Base-by-base conservation (phyloP, 2,888 invertebrate genomes). In the Panzeria rudis region DNA sequence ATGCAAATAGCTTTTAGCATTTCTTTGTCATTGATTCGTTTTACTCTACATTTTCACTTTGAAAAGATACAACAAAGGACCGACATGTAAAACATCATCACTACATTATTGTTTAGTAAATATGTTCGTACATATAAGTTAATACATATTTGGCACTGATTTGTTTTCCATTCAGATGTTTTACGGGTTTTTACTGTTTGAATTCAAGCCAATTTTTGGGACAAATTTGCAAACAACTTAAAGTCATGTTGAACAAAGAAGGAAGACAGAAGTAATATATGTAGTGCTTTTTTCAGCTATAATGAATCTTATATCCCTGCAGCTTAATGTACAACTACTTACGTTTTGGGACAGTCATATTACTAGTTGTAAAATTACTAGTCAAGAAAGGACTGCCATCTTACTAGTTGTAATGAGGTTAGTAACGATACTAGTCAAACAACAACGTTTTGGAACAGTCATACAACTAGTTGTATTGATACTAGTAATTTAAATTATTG, bases 151-250 rank as follows among this genome's bases (percentile, higher is more conserved):
- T 85, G 77, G 66, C 84, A 77, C 62, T 62, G 69, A 69, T 62
- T 76, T 66, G 29, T 23, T 35, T 35, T 11, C 29, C 17, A 56
- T 56, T 77, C 38, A 29, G 23, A 69, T 20, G 29, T 52, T 56
- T 71, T 64, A 69, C 20, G 69, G 47, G 32, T 8, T 81, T 78
- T 38, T 66, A 38, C 23, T 62, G 50, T 32, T 82, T 77, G 84
- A 78, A 69, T 78, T 20, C 9, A 59, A 62, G 82, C 85, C 85
- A 85, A 81, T 50, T 72, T 71, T 52, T 13, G 35, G 15, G n/a
- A 38, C 62, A 62, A 68, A 52, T 66, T 77, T 64, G 64, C 61
- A 23, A 81, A 81, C 47, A 73, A 73, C 35, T 20, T n/a, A 23
- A 81, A 61, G 41, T 64, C 68, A 61, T 59, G 80, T 66, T 66